phyloP scores from a whole-genome alignment of 2,113 vertebrate genomes.

The Conger conger region DNA sequence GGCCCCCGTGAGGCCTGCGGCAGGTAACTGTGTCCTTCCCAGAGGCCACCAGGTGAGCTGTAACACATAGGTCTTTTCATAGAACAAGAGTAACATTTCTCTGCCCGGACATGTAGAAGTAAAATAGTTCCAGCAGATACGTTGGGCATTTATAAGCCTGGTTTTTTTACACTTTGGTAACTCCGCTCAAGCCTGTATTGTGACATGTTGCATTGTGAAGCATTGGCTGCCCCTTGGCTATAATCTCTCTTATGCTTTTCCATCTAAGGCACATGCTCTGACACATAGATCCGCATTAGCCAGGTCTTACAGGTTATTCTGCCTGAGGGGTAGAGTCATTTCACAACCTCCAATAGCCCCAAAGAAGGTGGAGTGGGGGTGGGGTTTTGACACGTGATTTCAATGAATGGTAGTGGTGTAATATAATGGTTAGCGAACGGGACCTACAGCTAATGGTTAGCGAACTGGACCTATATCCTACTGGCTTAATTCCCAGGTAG shows the following conservation, averaged over 20 bases:
- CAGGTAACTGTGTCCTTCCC: slow-evolving; percentile 58
- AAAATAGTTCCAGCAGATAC: slow-evolving; percentile 54
- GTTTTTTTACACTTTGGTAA: slow-evolving; percentile 31
- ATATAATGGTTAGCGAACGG: background rate
- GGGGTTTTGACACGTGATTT: background rate
- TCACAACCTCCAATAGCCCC: background rate
- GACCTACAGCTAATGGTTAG: background rate
- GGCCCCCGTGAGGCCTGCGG: slow-evolving; percentile 57
- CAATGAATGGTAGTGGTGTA: background rate
- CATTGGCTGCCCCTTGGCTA: slow-evolving; percentile 23
- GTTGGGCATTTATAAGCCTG: slow-evolving; percentile 15
- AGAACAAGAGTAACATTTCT: slow-evolving; percentile 33
- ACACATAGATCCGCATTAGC: background rate
- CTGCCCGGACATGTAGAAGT: slow-evolving; percentile 47
- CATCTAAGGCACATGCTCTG: background rate
- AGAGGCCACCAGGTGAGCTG: slow-evolving; percentile 53
- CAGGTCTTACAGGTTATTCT: background rate
- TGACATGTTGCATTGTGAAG: slow-evolving; percentile 15
- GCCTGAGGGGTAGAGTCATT: background rate
- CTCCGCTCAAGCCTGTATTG: slow-evolving; percentile 24
- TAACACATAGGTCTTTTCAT: slow-evolving; percentile 57
- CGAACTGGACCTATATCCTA: background rate
- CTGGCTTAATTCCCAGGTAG: background rate
- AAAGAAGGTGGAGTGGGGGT: background rate
- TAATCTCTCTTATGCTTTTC: slow-evolving; percentile 20